phyloP scores from a whole-genome alignment of 1,140 invertebrate genomes.

The Myzus persicae region DNA sequence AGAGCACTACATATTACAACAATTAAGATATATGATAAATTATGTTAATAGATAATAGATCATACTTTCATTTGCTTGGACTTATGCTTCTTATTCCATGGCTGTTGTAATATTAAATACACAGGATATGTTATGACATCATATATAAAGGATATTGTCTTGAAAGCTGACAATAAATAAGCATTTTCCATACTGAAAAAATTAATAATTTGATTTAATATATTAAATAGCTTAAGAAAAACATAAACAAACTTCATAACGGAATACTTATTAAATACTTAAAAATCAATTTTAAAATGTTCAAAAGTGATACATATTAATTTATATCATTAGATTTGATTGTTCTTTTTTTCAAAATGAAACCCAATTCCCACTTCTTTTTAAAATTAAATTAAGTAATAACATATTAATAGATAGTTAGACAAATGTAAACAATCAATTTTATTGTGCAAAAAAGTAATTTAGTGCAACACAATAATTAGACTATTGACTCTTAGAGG shows the following conservation, averaged over 20 bases:
- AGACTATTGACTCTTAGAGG: neutral
- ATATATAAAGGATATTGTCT: constrained; percentile 81
- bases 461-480: neutral
- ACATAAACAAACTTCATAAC: neutral
- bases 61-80: constrained; percentile 79
- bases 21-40: neutral
- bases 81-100: constrained; percentile 81
- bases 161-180: constrained; percentile 68
- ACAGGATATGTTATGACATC: constrained; percentile 90
- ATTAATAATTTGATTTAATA: neutral
- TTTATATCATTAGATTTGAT: no score
- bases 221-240: neutral
- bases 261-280: neutral
- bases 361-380: no score
- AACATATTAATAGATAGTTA: no score
- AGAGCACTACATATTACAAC: neutral
- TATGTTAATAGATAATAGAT: neutral
- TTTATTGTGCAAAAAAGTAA: no score
- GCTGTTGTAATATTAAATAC: constrained; percentile 85
- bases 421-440: no score
- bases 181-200: constrained; percentile 56
- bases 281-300: neutral
- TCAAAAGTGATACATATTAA: no score
- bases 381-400: no score
- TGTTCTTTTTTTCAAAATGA: no score